Evolutionary conservation across 2,888 invertebrate species (phyloP), one percentile per base, ranked within the genome.

Genomic region (Erebia aethiops): DNA sequence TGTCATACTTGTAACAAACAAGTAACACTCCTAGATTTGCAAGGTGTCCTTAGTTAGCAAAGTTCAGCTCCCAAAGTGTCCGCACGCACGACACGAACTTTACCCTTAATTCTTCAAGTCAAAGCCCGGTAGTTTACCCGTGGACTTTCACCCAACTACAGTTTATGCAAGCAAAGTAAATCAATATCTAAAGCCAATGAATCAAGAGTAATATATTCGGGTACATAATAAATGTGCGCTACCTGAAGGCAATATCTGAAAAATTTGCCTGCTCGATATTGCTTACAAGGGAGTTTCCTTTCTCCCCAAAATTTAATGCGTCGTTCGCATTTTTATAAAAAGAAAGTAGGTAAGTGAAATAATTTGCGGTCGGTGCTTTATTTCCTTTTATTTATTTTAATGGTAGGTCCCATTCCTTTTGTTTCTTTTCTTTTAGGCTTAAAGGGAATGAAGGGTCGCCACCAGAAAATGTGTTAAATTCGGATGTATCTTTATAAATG

Each of bases 221-320:
- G 93, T 93, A 93, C 92, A 93, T 93, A 93, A 93, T 93, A 93
- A 93, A 93, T 93, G 93, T 92, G 91, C 91, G 89, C 93, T 93
- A 93, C 93, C 93, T 93, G 93, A 91, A 93, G 89, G 92, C 92
- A 93, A 93, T 93, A 93, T 93, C 93, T 93, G 92, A 93, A 93
- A 93, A 93, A 92, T 93, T 93, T 93, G 92, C 93, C 92, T 92
- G 87, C 90, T 92, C 92, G 91, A 92, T 92, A 92, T 93, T 92
- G 93, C 93, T 93, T 93, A 93, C 92, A 92, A 91, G 91, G 89
- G 90, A 92, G 92, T 93, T 92, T 92, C 91, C 91, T 91, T 92
- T 92, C 92, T 91, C 91, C 92, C 92, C 90, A 90, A 92, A 93
- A 92, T 93, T 93, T 93, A 93, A 93, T 93, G 92, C 93, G 92